Base-by-base conservation (phyloP, 35 echinoderm and acorn worm genomes). In the Strongylocentrotus purpuratus region DNA sequence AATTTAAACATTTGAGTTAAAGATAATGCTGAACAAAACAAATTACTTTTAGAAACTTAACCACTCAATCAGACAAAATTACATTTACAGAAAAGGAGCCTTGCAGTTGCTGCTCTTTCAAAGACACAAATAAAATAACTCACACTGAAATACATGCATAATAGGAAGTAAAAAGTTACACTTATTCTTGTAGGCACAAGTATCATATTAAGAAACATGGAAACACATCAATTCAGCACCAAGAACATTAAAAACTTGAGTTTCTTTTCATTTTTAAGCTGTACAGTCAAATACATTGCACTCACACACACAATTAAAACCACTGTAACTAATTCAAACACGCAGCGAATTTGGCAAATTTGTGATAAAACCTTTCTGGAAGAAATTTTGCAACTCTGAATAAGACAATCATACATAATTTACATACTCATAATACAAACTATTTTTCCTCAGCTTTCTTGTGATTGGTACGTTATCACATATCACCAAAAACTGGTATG, bases 181-280 rank as follows among this genome's bases (percentile, higher is more conserved):
- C 65, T 78, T 78, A 78, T 78, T 78, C 65, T n/a, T 25, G 28
- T 78, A 78, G 65, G 65, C 65, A 78, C 65, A 78, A 78, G 7
- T 28, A 78, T 78, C n/a, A 78, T 18, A 25, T 22, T 78, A 78
- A 28, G 65, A 78, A 13, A 78, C 65, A 78, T 28, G 65, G 20
- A 78, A 78, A 78, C 20, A 78, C 65, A 78, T 78, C 65, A 78
- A 78, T 78, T 78, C 65, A 78, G 65, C 65, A 78, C 65, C 65
- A 78, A 78, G 65, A 78, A 78, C 28, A n/a, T 78, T 28, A 1
- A 78, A 2, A 28, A 78, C 65, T 28, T 3, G 20, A 28, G 25
- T 78, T 78, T 78, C 65, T 28, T n/a, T 28, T 78, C 25, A 28
- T 78, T 22, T 28, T 78, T 78, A 22, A 28, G 10, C 28, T 78